Evolutionary conservation across 2,888 invertebrate species (phyloP), one percentile per base, ranked within the genome.

Genomic region (Drosophila kuntzei): DNA sequence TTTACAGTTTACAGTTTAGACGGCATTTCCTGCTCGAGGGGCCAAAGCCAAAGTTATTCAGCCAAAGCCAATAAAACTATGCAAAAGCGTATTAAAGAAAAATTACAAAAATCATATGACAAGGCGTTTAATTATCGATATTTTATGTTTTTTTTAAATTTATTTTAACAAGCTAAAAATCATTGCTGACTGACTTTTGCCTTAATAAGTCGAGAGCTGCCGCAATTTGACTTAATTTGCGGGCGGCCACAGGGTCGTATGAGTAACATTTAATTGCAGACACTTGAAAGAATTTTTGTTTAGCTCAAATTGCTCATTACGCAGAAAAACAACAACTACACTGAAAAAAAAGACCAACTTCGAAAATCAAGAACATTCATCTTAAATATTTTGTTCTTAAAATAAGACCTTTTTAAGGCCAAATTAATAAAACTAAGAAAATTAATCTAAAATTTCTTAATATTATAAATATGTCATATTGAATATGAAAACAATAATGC

Each of bases 251-350:
- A 85, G 89, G 89, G 85, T 87, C 87, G 85, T 84, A 88, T 85
- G 89, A 85, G 89, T 85, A 85, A 85, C 84, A 71, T 79, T 86
- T 85, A 85, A 88, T 88, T 86, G 87, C 75, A 44, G 39, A 60
- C 63, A 77, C 59, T 67, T 39, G 67, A 67, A 83, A 77, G 87
- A 87, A 85, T 85, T 89, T 80, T 34, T 25, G 25, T 44, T n/a
- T n/a, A 79, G 39, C 57, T 74, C 36, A 76, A 87, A 81, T 89
- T 75, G 86, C 83, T 87, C 83, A 85, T 85, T 85, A 89, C 66
- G 65, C 61, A 80, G 60, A 66, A 66, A 14, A 11, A 60, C 18
- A 67, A 29, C 60, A 67, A 16, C 50, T 63, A 25, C 57, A 67
- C n/a, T n/a, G n/a, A n/a, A n/a, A n/a, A n/a, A n/a, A n/a, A n/a